Conservation (phyloP, 2,113 vertebrate genomes). For the Antechinus flavipes region DNA sequence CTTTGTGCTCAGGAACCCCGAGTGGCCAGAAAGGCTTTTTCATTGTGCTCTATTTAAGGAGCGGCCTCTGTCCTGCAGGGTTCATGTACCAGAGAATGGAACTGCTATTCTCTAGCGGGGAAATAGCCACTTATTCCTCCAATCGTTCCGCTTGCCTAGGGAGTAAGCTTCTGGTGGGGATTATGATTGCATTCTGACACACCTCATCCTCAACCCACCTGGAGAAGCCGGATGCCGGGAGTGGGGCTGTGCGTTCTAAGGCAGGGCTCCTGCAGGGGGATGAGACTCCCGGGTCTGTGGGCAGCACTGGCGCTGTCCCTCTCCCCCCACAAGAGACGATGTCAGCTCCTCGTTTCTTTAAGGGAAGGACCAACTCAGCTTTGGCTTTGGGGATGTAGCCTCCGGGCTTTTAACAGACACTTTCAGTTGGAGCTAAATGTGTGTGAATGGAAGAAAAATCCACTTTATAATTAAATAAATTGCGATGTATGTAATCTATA, state of each 20-base stretch:
- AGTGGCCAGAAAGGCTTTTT: neutral
- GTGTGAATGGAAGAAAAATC: slow-evolving; percentile 59
- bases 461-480: slow-evolving; percentile 84
- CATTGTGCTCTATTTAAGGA: neutral
- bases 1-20: neutral
- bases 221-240: slow-evolving; percentile 33
- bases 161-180: neutral
- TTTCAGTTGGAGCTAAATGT: slow-evolving; percentile 72
- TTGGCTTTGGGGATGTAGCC: slow-evolving; percentile 36
- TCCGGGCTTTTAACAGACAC: slow-evolving; percentile 48
- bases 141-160: slow-evolving; percentile 19
- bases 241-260: too few species aligned
- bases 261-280: too few species aligned
- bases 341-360: slow-evolving; percentile 22
- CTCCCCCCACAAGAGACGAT: slow-evolving; percentile 7
- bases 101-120: neutral
- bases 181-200: neutral
- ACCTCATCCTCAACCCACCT: slow-evolving; percentile 38
- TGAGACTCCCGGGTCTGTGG: neutral
- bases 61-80: neutral
- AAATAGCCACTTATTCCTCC: neutral
- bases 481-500: slow-evolving; percentile 77
- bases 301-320: neutral
- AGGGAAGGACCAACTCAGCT: slow-evolving; percentile 52
- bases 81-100: neutral